These are phyloP conservation scores for Jacana jacana DNA, from an alignment of 2,113 vertebrate species.

Conservation along the genomic window DNA sequence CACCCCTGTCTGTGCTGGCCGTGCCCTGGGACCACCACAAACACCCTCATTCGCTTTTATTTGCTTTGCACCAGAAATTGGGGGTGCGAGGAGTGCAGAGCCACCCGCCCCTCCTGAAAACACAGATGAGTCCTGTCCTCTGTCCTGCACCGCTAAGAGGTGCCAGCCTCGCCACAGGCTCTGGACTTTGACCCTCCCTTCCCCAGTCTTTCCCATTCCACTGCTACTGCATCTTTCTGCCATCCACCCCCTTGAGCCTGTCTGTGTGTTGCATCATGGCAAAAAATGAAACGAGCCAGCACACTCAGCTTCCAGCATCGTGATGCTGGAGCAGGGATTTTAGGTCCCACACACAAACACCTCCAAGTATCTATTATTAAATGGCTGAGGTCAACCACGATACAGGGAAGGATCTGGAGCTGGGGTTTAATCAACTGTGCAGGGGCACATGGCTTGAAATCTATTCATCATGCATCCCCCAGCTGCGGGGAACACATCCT, in stretches of 20 bases:
- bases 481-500: not conserved
- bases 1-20: accelerated
- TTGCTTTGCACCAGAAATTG: accelerated
- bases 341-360: accelerated
- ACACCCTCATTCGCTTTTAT: accelerated
- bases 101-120: not conserved
- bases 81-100: not conserved
- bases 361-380: not conserved
- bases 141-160: accelerated
- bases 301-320: not conserved
- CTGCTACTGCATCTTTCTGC: accelerated
- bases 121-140: accelerated
- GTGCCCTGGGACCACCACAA: not conserved
- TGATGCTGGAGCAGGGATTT: not conserved
- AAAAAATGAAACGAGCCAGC: not conserved
- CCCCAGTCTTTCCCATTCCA: not conserved
- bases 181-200: not conserved
- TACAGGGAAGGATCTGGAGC: not conserved
- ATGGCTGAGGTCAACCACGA: not conserved
- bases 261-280: not conserved
- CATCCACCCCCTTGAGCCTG: not conserved
- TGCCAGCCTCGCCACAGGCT: not conserved
- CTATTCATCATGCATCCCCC: accelerated
- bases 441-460: not conserved
- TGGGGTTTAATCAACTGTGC: accelerated